Base-by-base conservation (phyloP, 2,888 invertebrate species). In the Lithosia quadra region DNA sequence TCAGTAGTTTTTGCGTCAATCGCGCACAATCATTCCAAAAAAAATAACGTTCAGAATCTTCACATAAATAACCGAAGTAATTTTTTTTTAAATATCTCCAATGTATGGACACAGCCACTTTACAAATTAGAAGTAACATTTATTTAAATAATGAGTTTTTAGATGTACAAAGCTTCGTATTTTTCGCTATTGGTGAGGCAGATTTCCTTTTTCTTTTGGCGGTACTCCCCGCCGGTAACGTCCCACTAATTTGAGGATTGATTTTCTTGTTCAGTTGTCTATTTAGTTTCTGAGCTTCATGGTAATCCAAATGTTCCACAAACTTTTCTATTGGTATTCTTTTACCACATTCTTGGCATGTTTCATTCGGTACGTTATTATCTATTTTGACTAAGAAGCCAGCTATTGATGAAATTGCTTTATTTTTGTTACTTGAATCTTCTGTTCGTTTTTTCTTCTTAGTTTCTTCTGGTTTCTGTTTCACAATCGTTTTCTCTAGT, bases 261-360 rank as follows among this genome's bases (percentile, higher is more conserved):
- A 82, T 72, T 80, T 89, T 92, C 55, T 86, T 92, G 84, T 97
- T 97, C 10, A 97, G 86, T 89, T 96, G 95, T 78, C 95, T 92
- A 79, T 96, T 98, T 65, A 99, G 88, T 84, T 96, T 96, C 84
- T 97, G 96, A 8, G 99, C 99, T 81, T 97, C 95, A 89, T 99
- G 99, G 88, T 96, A 98, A 92, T 99, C 99, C 81, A 95, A 90
- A 91, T 99, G 99, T 84, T 98, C 97, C 0, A 95, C 88, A 79
- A 97, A 94, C 71, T 97, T 97, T 72, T 95, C 95, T 5, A 95
- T 77, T 15, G 95, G 88, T 65, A 98, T 92, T 72, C 88, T 92
- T 85, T 96, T 95, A 34, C 96, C 94, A 90, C 98, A 99, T 85
- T 97, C 96, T 0, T 94, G 80, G 90, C 98, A 99, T 58, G 87